Conservation (phyloP, 2,113 vertebrate species). For the Desmodus rotundus region DNA sequence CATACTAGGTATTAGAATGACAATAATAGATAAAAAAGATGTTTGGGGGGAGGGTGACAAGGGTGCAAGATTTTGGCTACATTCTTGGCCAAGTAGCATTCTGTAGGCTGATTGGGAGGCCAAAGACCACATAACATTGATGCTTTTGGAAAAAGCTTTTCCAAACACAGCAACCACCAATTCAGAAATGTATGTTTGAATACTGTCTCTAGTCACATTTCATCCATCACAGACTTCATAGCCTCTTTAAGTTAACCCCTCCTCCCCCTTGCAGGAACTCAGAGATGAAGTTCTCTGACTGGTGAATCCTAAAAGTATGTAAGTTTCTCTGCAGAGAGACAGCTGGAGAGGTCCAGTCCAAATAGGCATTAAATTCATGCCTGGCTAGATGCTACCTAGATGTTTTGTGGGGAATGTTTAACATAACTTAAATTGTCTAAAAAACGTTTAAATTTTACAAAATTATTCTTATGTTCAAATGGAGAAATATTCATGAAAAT, state of each 20-base stretch:
- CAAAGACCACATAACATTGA: background rate
- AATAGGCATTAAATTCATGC: background rate
- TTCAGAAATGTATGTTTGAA: background rate
- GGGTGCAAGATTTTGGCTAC: background rate
- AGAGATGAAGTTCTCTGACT: background rate
- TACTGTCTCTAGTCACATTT: background rate
- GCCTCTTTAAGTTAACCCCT: background rate
- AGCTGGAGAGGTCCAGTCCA: background rate
- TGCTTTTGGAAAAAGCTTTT: background rate
- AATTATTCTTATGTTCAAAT: background rate
- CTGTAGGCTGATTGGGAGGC: background rate
- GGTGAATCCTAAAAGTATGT: background rate
- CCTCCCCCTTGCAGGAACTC: background rate
- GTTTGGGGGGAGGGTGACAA: background rate
- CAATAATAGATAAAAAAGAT: background rate
- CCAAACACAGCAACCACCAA: background rate
- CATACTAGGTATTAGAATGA: background rate
- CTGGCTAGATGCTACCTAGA: background rate
- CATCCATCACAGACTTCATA: background rate
- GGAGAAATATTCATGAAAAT: constrained; percentile 2
- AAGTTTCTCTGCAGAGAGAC: background rate
- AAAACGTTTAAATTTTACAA: background rate
- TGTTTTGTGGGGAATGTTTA: background rate
- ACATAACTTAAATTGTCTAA: background rate
- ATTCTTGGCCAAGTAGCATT: background rate